Conservation (phyloP, 1,140 invertebrate genomes). For the Drosophila malerkotliana region DNA sequence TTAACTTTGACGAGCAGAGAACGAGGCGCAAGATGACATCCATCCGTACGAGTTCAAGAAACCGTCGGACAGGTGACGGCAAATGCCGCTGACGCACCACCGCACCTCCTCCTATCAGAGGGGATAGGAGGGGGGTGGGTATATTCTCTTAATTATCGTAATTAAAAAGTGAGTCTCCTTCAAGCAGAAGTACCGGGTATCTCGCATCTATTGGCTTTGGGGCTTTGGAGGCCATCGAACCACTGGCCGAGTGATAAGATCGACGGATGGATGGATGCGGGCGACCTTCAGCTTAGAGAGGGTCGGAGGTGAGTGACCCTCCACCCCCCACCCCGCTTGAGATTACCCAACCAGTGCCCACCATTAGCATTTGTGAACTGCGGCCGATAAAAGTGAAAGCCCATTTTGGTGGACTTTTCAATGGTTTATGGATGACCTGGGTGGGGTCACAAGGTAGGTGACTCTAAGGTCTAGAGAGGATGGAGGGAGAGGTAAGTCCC, state of each 20-base stretch:
- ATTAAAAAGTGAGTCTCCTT: not conserved
- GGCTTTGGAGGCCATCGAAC: slow-evolving; percentile 22
- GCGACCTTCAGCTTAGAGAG: not conserved
- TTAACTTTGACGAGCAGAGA: slow-evolving; percentile 48
- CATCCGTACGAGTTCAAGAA: slow-evolving; percentile 42
- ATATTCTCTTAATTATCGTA: not conserved
- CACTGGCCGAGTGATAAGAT: slow-evolving; percentile 25
- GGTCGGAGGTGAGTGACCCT: slow-evolving; percentile 18
- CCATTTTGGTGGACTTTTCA: slow-evolving; percentile 15
- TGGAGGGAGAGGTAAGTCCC: not conserved
- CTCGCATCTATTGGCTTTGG: not conserved
- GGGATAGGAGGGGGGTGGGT: no score
- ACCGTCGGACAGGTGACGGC: slow-evolving; percentile 27
- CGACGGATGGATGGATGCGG: not conserved
- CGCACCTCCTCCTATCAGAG: slow-evolving; percentile 16
- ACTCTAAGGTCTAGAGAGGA: no score
- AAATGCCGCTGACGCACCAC: slow-evolving; percentile 37
- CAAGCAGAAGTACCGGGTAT: not conserved
- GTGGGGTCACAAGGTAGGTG: slow-evolving; percentile 26
- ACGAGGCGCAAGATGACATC: slow-evolving; percentile 49
- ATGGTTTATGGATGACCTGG: slow-evolving; percentile 15
- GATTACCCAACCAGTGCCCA: slow-evolving; percentile 6
- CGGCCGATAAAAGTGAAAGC: slow-evolving; percentile 49
- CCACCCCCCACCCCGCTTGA: no score
- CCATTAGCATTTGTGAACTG: no score